Evolutionary conservation across 1,140 invertebrate genomes (phyloP).

Genomic region (Sycophila sp.): DNA sequence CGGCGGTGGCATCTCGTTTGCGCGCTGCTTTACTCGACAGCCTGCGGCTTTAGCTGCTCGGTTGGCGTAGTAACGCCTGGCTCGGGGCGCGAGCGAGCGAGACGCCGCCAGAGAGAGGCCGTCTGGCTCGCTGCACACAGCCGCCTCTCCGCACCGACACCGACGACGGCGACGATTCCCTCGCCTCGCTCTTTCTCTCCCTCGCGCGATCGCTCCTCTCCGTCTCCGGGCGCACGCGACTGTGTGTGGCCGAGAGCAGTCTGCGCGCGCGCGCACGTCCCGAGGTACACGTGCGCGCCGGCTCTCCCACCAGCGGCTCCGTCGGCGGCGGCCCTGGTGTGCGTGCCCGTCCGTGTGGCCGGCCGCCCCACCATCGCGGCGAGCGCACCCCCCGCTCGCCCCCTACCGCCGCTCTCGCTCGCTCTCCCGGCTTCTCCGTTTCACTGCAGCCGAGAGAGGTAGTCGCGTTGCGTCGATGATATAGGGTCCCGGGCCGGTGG

Average conservation of each 20-base stretch:
- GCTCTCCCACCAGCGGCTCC: not conserved
- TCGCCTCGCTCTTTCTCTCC: no score
- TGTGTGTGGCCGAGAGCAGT: conserved; percentile 32
- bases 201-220: no score
- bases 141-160: not conserved
- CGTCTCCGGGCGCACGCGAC: conserved; percentile 28
- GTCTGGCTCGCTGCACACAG: not conserved
- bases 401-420: conserved; percentile 26
- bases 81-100: no score
- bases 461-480: not conserved
- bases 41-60: not conserved
- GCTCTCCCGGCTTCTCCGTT: no score
- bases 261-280: not conserved
- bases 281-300: conserved; percentile 20
- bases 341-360: conserved; percentile 21
- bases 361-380: conserved; percentile 27
- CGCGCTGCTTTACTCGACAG: no score
- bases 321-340: conserved; percentile 22
- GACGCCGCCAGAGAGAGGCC: no score
- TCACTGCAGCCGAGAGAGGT: not conserved
- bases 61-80: not conserved
- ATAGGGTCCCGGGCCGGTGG: not conserved
- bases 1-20: conserved; percentile 32
- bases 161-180: conserved; percentile 19
- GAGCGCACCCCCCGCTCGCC: not conserved